Percentiles rank a stretch among this genome's conserved stretches.
These are phyloP conservation scores for Sericinus montela DNA, from an alignment of 2,888 invertebrate genomes.

Conservation along the genomic window DNA sequence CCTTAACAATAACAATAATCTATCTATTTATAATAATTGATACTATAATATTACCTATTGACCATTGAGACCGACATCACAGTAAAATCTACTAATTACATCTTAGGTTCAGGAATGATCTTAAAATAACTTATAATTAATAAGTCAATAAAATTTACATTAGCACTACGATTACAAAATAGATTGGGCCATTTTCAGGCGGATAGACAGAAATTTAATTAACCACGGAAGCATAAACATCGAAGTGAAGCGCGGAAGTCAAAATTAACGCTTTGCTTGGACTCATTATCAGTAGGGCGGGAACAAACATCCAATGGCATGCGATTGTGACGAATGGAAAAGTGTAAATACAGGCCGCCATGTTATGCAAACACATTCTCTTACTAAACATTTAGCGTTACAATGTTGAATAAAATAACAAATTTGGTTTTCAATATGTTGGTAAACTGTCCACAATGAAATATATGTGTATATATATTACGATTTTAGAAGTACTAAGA, in stretches of 20 bases:
- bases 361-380: no score
- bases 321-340: no score
- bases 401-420: no score
- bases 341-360: no score
- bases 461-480: no score
- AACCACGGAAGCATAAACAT: constrained; percentile 20
- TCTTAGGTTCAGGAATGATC: constrained; percentile 79
- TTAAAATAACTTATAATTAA: constrained; percentile 53
- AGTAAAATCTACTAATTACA: constrained; percentile 70
- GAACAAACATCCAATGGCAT: not conserved
- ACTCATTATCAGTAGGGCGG: constrained; percentile 7
- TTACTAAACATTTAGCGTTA: no score
- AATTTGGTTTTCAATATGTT: no score
- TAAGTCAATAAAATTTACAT: constrained; percentile 53
- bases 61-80: constrained; percentile 77
- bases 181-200: constrained; percentile 54
- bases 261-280: not conserved
- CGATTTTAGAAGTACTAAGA: no score
- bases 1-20: constrained; percentile 77
- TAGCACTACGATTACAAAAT: constrained; percentile 62
- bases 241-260: constrained; percentile 14
- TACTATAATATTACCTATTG: constrained; percentile 69
- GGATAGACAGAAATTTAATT: constrained; percentile 45
- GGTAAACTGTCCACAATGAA: no score
- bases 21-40: constrained; percentile 68